Conservation (phyloP, 2,113 vertebrate species). For the Orthonyx spaldingii region DNA sequence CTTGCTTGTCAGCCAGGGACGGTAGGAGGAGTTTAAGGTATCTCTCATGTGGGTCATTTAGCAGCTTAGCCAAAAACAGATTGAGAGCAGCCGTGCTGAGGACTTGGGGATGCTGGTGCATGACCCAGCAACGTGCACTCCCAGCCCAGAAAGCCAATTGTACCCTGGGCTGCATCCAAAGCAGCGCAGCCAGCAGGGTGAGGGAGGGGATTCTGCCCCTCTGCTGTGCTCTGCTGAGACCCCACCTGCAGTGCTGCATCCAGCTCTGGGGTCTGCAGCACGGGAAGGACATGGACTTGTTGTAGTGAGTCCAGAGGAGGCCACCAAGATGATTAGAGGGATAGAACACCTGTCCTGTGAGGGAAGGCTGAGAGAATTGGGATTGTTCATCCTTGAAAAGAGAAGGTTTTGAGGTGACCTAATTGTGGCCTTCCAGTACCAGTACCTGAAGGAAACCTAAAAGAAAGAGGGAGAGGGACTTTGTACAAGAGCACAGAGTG, state of each 20-base stretch:
- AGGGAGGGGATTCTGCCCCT: background rate
- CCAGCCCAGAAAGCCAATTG: rapidly evolving
- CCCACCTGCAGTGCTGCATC: background rate
- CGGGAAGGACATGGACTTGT: background rate
- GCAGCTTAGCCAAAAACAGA: background rate
- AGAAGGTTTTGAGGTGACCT: background rate
- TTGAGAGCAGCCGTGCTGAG: rapidly evolving
- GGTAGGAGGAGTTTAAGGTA: background rate
- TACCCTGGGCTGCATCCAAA: background rate
- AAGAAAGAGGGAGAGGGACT: background rate
- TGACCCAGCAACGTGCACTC: background rate
- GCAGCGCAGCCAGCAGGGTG: rapidly evolving
- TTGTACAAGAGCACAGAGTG: background rate
- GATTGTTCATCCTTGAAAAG: background rate
- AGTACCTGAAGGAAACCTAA: background rate
- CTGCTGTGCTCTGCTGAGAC: background rate
- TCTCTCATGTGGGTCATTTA: background rate
- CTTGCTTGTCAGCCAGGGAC: background rate
- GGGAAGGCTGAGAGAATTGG: background rate
- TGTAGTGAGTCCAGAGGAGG: background rate
- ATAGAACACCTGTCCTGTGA: background rate
- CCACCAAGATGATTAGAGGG: background rate
- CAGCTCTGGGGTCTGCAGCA: background rate
- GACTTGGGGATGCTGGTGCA: background rate
- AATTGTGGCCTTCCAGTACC: background rate